Evolutionary conservation across 2,797 vertebrate genomes (phyloP), one percentile per base, ranked within the genome.

Genomic region (Artibeus jamaicensis): DNA sequence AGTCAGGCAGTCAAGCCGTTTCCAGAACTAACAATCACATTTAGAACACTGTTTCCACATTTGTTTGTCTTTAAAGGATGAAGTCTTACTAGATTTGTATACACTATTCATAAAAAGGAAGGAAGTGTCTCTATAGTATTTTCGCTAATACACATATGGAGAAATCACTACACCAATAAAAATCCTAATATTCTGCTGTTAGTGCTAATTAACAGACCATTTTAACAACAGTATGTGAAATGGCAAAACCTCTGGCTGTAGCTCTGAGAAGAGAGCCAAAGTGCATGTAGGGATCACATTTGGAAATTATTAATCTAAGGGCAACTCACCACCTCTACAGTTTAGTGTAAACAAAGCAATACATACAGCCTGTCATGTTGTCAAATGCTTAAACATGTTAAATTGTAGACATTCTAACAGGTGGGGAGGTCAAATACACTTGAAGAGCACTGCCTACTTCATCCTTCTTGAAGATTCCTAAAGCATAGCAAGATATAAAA

Each of bases 11-110:
- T 92, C n/a, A 92, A 92, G 57, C 82, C 67, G 70, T 19, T 89
- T 96, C 22, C 34, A 89, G 78, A 92, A 91, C 39, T 29, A 65
- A 67, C 39, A 88, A 85, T 92, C 53, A 34, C 78, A 93, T 86
- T 87, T 92, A 24, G 22, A 83, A 70, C 14, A 81, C 22, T 0
- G 59, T 91, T 91, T 93, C 46, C 42, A 92, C 37, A 89, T 78
- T 53, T 77, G 46, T 77, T 77, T 73, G 50, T n/a, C 32, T 76
- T 76, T 81, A 55, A 78, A 95, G 12, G 21, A 29, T 18, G 29
- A 93, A 67, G 29, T 5, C 48, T 89, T 62, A 68, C 50, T 89
- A 48, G 44, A 79, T 91, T 59, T 94, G 70, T 89, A 39, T 37
- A 53, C 2, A 10, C 2, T 79, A 39, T 82, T 91, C 39, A n/a